A percentile compares a stretch with the other conserved stretches of the same genome.
These are phyloP conservation scores for Cryptotermes secundus DNA, from an alignment of 1,140 invertebrate species.

Conservation along the genomic window DNA sequence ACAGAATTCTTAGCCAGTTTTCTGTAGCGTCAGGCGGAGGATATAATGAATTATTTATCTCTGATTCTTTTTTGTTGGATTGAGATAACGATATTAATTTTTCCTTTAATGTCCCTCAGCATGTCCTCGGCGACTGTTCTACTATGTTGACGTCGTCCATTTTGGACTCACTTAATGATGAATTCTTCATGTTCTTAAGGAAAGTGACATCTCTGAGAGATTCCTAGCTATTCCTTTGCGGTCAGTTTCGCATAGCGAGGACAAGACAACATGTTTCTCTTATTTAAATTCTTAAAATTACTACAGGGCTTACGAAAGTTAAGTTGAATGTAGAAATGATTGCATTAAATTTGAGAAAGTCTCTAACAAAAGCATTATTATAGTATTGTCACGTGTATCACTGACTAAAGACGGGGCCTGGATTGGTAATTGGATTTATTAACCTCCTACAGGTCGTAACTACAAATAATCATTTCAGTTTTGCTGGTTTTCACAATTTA, in stretches of 20 bases:
- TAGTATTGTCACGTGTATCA: too few relatives aligned
- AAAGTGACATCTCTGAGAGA: background rate
- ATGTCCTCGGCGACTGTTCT: background rate
- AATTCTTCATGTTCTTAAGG: background rate
- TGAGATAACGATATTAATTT: slow-evolving; percentile 7
- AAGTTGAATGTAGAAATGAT: too few relatives aligned
- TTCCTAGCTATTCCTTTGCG: background rate
- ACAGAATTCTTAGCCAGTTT: slow-evolving; percentile 3
- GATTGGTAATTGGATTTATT: too few relatives aligned
- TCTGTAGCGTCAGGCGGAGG: background rate
- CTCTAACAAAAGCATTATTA: too few relatives aligned
- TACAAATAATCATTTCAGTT: too few relatives aligned
- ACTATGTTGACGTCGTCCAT: background rate
- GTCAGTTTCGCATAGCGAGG: background rate
- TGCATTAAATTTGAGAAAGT: too few relatives aligned
- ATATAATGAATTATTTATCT: background rate
- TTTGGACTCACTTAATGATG: background rate
- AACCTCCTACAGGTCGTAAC: too few relatives aligned
- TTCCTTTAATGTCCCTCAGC: background rate
- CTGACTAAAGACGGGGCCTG: too few relatives aligned
- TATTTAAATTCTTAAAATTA: too few relatives aligned
- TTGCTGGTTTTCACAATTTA: too few relatives aligned
- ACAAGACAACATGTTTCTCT: background rate
- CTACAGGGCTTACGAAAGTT: too few relatives aligned
- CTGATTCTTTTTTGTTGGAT: background rate